Evolutionary conservation across 2,888 invertebrate species (phyloP), one percentile per base, ranked within the genome.

Genomic region (Drosophila melanocephala): DNA sequence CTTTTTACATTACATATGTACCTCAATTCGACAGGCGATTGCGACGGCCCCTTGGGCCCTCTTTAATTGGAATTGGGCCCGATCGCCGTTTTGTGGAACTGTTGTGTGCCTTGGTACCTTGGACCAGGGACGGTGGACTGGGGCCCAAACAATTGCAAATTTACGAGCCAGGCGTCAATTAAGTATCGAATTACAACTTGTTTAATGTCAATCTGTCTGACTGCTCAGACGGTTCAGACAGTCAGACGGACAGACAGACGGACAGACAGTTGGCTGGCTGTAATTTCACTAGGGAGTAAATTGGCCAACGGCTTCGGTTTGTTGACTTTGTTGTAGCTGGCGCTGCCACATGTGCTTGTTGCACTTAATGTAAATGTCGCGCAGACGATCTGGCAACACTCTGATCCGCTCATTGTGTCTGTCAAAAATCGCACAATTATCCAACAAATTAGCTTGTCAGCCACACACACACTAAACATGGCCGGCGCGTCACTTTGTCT

Each of bases 181-280:
- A 93, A 93, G 93, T 93, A 93, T 93, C 93, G 92, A 93, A 93
- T 93, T 93, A 93, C 93, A 93, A 91, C 92, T 92, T 93, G 92
- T 92, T 92, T 93, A 92, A 91, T 92, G 93, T 92, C 93, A 92
- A 90, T 89, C 87, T 87, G 90, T 87, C 65, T 63, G 65, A 32
- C 52, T 53, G 53, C 63, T 63, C 60, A 32, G 58, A 33, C 64
- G 26, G 44, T 55, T 63, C 19, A 37, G 55, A 26, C n/a, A 10
- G 51, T 22, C 44, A 14, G 22, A 22, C 14, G 4, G 42, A 12
- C 42, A 2, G 22, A 16, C 47, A 5, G 9, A 47, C 22, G 14
- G 37, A 28, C 30, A 7, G 39, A 9, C 39, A 37, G 56, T 33
- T 62, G 53, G 63, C 70, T 56, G 71, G 42, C 65, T 77, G 75